Evolutionary conservation across 92 coral and sea anemone genomes (phyloP), one percentile per base, ranked within the genome.

Genomic region (Epizoanthus scotinus): DNA sequence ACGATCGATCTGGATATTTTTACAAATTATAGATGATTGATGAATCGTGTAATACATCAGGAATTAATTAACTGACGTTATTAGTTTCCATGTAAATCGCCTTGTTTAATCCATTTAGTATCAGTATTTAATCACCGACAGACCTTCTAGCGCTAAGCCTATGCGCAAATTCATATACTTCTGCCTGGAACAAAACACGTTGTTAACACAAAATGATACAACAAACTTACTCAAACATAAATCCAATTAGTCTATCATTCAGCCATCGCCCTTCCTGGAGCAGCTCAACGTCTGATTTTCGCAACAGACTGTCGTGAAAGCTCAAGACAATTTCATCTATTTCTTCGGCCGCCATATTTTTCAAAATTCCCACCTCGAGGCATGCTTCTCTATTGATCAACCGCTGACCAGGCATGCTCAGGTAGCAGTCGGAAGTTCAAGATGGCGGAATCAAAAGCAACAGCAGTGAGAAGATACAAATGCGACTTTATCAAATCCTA

Each of bases 251-350:
- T 70, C 86, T 93, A 63, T 95, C 99, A 70, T 95, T 95, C 54
- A 95, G 61, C 99, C 99, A 95, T 21, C 89, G 91, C 9, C 98
- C 97, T 78, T 91, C 92, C 13, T 91, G 83, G 17, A 95, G 94
- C 72, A 95, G 71, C 29, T 83, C 81, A 19, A 95, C 86, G 66
- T 95, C 99, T 38, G 99, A 95, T 78, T 84, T 67, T 25, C 91
- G 88, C 22, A 95, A 82, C 69, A 95, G 90, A 86, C 98, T 95
- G 73, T 95, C 93, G 67, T 91, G 89, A 86, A 93, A 95, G 83
- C 92, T 93, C 87, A 95, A 72, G 34, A 87, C 96, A 78, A 95
- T 66, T 42, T 89, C 84, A 24, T 84, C 87, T n/a, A n/a, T n/a
- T 28, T 73, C 69, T 73, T 52, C 70, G 64, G 72, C 94, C 90